Percentiles rank a stretch among this genome's conserved stretches.
These are phyloP conservation scores for Amazona finschi DNA, from an alignment of 2,797 vertebrate species.

Conservation along the genomic window DNA sequence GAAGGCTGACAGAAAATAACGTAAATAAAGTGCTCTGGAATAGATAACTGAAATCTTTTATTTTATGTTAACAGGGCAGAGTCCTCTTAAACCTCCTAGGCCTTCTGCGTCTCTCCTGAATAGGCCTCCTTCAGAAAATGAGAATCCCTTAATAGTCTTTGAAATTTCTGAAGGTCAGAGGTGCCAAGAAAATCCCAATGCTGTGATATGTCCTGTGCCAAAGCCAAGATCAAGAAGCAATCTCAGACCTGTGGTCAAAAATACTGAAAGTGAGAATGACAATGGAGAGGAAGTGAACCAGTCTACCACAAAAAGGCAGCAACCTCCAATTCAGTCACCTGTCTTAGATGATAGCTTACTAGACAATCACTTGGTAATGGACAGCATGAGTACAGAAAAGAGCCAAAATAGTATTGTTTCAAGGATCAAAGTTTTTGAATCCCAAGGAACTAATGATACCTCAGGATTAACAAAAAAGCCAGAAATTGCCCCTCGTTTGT, in stretches of 20 bases:
- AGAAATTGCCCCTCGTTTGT: slow-evolving; percentile 79
- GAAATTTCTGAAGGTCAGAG: slow-evolving; percentile 65
- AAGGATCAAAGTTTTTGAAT: slow-evolving; percentile 91
- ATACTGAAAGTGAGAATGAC: slow-evolving; percentile 61
- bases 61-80: slow-evolving; percentile 74
- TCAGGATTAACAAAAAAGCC: slow-evolving; percentile 77
- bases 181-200: slow-evolving; percentile 62
- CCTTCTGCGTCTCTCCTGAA: slow-evolving; percentile 62
- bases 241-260: slow-evolving; percentile 75
- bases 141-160: slow-evolving; percentile 69
- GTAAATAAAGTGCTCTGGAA: background rate
- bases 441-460: slow-evolving; percentile 75
- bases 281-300: slow-evolving; percentile 47
- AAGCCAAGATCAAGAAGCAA: slow-evolving; percentile 86
- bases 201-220: slow-evolving; percentile 81
- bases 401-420: slow-evolving; percentile 84
- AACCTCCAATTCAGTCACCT: background rate
- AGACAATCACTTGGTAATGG: slow-evolving; percentile 55
- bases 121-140: slow-evolving; percentile 52
- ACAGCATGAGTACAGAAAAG: slow-evolving; percentile 81
- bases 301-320: background rate
- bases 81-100: slow-evolving; percentile 83
- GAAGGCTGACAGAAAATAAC: background rate
- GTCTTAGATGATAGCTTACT: slow-evolving; percentile 48
- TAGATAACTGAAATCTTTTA: background rate